Percentiles rank a stretch among this genome's conserved stretches.
phyloP scores from a whole-genome alignment of 2,113 vertebrate genomes.

The Meles meles region DNA sequence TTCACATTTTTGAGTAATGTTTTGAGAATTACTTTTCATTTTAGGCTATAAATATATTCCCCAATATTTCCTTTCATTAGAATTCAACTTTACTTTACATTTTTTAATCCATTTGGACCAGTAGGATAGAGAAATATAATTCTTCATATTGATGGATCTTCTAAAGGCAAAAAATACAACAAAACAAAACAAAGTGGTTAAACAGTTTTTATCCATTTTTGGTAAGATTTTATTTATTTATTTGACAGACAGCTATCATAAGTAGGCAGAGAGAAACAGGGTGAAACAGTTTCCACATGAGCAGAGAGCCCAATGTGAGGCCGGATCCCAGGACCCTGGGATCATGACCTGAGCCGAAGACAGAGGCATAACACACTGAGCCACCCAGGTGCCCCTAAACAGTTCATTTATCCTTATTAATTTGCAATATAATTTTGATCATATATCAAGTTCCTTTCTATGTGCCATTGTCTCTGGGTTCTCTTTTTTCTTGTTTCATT shows the following conservation, averaged over 20 bases:
- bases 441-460: background rate
- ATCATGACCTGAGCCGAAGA: too few species aligned
- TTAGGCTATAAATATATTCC: background rate
- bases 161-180: background rate
- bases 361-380: too few species aligned
- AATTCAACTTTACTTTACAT: background rate
- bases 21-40: background rate
- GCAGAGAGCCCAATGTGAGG: too few species aligned
- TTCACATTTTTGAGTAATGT: background rate
- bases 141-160: background rate
- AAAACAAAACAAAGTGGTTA: background rate
- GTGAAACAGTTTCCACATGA: too few species aligned
- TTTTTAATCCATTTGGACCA: background rate
- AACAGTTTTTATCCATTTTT: too few species aligned
- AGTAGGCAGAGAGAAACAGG: too few species aligned
- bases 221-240: too few species aligned
- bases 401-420: background rate
- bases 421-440: background rate
- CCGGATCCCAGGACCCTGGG: too few species aligned
- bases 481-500: background rate
- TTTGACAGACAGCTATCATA: too few species aligned
- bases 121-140: background rate
- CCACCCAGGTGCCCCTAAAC: background rate
- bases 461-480: background rate
- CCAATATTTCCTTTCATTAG: background rate